Conservation (phyloP, 2,888 invertebrate species). For the Platycnemis pennipes region DNA sequence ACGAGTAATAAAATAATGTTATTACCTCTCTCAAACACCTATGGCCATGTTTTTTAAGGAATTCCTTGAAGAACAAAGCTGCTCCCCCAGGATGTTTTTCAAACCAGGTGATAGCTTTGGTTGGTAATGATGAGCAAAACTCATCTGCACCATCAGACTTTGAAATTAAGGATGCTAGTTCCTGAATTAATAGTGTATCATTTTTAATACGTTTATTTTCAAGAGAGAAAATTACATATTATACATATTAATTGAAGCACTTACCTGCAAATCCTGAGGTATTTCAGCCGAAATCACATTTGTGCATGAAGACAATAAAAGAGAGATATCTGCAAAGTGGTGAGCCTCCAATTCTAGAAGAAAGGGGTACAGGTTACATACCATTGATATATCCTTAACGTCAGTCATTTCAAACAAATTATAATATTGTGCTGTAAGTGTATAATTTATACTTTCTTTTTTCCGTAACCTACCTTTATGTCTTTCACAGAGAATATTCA, state of each 20-base stretch:
- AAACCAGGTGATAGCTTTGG: slow-evolving; percentile 83
- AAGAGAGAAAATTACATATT: neutral
- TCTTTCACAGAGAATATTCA: slow-evolving; percentile 81
- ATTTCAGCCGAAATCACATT: slow-evolving; percentile 89
- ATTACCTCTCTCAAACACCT: slow-evolving; percentile 80
- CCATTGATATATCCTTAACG: slow-evolving; percentile 48
- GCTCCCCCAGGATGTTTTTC: slow-evolving; percentile 79
- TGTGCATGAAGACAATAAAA: slow-evolving; percentile 84
- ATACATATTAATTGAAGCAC: slow-evolving; percentile 72
- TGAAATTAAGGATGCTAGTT: slow-evolving; percentile 79
- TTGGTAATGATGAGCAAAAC: slow-evolving; percentile 80
- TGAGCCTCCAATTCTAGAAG: slow-evolving; percentile 83
- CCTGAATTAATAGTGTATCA: slow-evolving; percentile 77
- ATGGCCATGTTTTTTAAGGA: slow-evolving; percentile 87
- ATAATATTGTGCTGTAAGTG: slow-evolving; percentile 31
- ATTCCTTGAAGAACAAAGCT: slow-evolving; percentile 79
- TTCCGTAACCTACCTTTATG: slow-evolving; percentile 69
- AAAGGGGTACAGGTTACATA: slow-evolving; percentile 66
- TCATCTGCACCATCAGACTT: slow-evolving; percentile 79
- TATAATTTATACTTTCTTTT: slow-evolving; percentile 48
- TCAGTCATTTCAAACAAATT: slow-evolving; percentile 79
- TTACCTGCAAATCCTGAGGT: slow-evolving; percentile 80
- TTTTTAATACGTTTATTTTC: neutral
- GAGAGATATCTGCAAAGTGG: slow-evolving; percentile 86
- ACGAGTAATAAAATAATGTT: neutral